phyloP scores from a whole-genome alignment of 2,113 vertebrate genomes.

The Syngnathus typhle region DNA sequence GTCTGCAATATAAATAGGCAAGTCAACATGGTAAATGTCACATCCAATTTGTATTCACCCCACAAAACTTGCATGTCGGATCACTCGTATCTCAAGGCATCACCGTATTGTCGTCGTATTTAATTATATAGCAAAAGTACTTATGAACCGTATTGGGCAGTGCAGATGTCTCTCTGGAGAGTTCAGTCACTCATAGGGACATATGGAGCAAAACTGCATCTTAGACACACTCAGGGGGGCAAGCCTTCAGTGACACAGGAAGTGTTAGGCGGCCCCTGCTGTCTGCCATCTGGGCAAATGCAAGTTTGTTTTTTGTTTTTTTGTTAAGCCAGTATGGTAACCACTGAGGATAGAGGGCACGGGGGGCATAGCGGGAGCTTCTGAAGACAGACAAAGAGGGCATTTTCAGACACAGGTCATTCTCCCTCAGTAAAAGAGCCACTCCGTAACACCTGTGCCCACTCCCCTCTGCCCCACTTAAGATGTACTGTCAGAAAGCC shows the following conservation, averaged over 20 bases:
- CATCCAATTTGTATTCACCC: no score
- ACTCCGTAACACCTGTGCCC: conserved; percentile 65
- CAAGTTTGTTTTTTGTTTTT: conserved; percentile 37
- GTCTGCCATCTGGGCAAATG: conserved; percentile 71
- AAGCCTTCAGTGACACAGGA: conserved; percentile 53
- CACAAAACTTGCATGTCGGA: no score
- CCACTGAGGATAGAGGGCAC: conserved; percentile 56
- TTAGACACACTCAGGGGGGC: conserved; percentile 52
- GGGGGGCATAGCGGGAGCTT: conserved; percentile 52
- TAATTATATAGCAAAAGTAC: neutral
- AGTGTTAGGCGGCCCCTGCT: conserved; percentile 52
- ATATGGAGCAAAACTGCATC: conserved; percentile 44
- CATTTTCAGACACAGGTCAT: conserved; percentile 64
- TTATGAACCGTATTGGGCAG: neutral
- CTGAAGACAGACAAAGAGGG: conserved; percentile 60
- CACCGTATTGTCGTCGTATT: neutral
- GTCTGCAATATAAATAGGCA: no score
- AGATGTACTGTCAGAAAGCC: conserved; percentile 65
- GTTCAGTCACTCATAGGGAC: conserved; percentile 24
- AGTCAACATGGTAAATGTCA: no score
- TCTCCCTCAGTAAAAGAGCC: conserved; percentile 54
- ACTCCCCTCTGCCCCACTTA: conserved; percentile 62
- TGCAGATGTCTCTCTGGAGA: conserved; percentile 31
- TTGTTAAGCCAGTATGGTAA: conserved; percentile 49
- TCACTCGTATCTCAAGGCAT: no score